Evolutionary conservation across 2,888 invertebrate genomes (phyloP), one percentile per base, ranked within the genome.

Genomic region (Pterostichus madidus): DNA sequence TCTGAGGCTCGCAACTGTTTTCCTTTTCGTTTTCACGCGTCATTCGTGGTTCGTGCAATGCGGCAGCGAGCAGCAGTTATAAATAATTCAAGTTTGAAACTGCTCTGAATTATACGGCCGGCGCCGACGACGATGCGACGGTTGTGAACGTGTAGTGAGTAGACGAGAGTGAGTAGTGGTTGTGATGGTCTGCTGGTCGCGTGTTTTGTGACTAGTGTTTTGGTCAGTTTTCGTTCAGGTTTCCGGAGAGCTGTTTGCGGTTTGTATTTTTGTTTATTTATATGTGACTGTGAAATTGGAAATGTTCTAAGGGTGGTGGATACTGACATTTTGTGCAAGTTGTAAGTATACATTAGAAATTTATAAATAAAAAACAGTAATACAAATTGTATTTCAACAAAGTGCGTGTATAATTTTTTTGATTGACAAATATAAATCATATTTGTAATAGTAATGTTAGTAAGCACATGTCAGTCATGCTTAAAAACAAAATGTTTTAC

Each of bases 41-140:
- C 13, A 56, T 56, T 17, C 59, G 11, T n/a, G 32, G 5, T 49
- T 13, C 13, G 32, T 13, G 68, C 15, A 13, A 35, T 44, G 68
- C 44, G 68, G 68, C 44, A 44, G 44, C 15, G 44, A 31, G n/a
- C 32, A 32, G 39, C 32, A 15, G 68, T 71, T 71, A 71, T 71
- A 71, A 71, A 71, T 71, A 71, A 71, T 71, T 71, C 68, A 71
- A 39, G 24, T 39, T 71, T 44, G 44, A 44, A 71, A 64, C 64
- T 64, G 64, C 24, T 71, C 39, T 56, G 68, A 71, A 71, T 71
- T 71, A 71, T 71, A 71, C 17, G 61, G 10, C 39, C 8, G 39
- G 44, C 68, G 35, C 17, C 68, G 44, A 17, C 11, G 8, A 71
- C 68, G 24, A 44, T 24, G 15, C 68, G 68, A 44, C 68, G 13